Percentiles rank a stretch among this genome's conserved stretches.
Evolutionary conservation across 2,113 vertebrate species (phyloP).

Genomic region (Gila orcuttii): DNA sequence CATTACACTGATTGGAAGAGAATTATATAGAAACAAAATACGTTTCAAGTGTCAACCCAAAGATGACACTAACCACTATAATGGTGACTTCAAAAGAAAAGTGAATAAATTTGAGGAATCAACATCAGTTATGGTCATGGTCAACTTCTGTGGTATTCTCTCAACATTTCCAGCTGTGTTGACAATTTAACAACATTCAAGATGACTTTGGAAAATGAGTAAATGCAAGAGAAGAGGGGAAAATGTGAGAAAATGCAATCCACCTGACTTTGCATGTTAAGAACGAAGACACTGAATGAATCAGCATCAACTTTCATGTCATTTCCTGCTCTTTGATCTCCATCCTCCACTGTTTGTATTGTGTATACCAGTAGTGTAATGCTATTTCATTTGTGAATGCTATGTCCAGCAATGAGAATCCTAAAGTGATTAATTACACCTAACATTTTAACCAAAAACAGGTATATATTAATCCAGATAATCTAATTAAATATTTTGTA

Average conservation of each 20-base stretch:
- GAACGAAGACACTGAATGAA: neutral
- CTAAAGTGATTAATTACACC: neutral
- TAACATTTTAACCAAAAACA: neutral
- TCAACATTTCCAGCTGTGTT: too few relatives aligned
- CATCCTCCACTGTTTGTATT: neutral
- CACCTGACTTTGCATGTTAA: neutral
- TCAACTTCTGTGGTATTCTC: too few relatives aligned
- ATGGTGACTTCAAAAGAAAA: too few relatives aligned
- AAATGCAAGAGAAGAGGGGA: too few relatives aligned
- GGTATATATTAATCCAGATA: neutral
- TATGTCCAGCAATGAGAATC: neutral
- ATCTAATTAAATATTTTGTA: neutral
- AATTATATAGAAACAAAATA: too few relatives aligned
- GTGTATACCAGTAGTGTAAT: neutral
- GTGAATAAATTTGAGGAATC: too few relatives aligned
- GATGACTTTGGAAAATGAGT: too few relatives aligned
- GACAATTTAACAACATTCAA: too few relatives aligned
- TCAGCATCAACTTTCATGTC: neutral
- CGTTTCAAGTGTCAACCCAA: too few relatives aligned
- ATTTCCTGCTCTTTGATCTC: neutral
- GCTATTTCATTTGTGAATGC: neutral
- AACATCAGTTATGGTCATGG: too few relatives aligned
- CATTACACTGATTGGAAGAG: too few relatives aligned
- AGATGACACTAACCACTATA: too few relatives aligned
- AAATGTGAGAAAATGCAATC: neutral